Percentiles rank a stretch among this genome's conserved stretches.
These are phyloP conservation scores for Petrocephalus sullivani DNA, from an alignment of 2,797 vertebrate species.

Conservation along the genomic window DNA sequence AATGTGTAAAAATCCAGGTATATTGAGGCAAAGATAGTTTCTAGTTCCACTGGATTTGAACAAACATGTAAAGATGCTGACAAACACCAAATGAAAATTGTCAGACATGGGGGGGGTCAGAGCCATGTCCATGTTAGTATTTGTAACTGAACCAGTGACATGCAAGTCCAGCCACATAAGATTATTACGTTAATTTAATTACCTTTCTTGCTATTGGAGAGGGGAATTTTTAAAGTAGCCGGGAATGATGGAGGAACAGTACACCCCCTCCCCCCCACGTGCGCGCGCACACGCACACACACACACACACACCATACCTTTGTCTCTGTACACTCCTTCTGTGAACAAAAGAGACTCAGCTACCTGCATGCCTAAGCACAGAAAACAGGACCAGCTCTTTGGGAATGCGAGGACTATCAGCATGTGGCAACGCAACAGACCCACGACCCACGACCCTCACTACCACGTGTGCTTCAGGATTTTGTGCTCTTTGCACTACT, in stretches of 20 bases:
- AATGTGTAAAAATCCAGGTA: constrained; percentile 42
- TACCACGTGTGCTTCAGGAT: neutral
- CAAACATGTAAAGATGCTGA: constrained; percentile 18
- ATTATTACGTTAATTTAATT: constrained; percentile 36
- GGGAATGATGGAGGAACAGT: constrained; percentile 39
- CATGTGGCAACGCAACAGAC: neutral
- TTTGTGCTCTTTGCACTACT: constrained; percentile 11
- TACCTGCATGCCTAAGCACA: neutral
- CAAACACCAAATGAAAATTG: constrained; percentile 32
- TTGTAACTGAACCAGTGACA: constrained; percentile 19
- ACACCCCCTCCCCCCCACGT: neutral
- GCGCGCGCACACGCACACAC: too few species aligned
- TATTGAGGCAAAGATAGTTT: constrained; percentile 44
- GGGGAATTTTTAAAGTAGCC: constrained; percentile 7
- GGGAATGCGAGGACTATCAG: neutral
- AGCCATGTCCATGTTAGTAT: constrained; percentile 17
- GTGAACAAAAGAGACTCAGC: neutral
- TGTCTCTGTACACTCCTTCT: neutral
- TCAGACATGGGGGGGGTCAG: neutral
- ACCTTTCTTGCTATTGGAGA: constrained; percentile 16
- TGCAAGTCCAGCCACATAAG: constrained; percentile 34
- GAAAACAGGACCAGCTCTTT: neutral
- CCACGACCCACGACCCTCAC: neutral
- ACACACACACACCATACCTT: neutral
- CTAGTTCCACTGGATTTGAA: constrained; percentile 19